A percentile compares a stretch with the other conserved stretches of the same genome.
These are phyloP conservation scores for Ispidina lecontei DNA, from an alignment of 2,797 vertebrate genomes.

Conservation along the genomic window DNA sequence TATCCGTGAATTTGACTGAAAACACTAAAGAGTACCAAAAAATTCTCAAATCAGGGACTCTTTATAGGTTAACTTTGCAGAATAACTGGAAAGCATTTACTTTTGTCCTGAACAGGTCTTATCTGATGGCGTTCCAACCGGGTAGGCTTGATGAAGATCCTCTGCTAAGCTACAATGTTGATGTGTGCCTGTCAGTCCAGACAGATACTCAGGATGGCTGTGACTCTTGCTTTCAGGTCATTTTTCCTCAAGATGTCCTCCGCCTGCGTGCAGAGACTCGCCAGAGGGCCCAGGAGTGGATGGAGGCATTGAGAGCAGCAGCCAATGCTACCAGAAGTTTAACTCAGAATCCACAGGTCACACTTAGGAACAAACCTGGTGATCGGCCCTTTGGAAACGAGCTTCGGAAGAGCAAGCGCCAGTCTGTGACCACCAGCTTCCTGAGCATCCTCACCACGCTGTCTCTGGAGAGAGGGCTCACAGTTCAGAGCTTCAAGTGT, in stretches of 20 bases:
- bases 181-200: constrained; percentile 87
- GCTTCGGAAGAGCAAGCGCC: constrained; percentile 87
- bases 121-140: constrained; percentile 88
- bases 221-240: constrained; percentile 87
- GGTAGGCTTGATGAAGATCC: constrained; percentile 89
- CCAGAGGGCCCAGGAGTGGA: constrained; percentile 90
- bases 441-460: constrained; percentile 94
- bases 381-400: constrained; percentile 79
- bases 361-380: constrained; percentile 74
- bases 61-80: constrained; percentile 88
- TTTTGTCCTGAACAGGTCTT: constrained; percentile 88
- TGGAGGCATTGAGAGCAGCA: constrained; percentile 84
- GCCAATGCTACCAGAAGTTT: constrained; percentile 77
- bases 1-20: constrained; percentile 82
- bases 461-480: constrained; percentile 95
- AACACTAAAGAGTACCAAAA: constrained; percentile 82
- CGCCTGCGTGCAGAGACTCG: constrained; percentile 86
- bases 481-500: constrained; percentile 96
- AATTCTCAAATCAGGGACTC: constrained; percentile 88
- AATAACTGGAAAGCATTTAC: constrained; percentile 95
- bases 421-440: constrained; percentile 97
- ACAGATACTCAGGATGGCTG: constrained; percentile 79
- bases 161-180: constrained; percentile 84
- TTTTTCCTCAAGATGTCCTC: constrained; percentile 89
- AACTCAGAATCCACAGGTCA: constrained; percentile 74